Conservation (phyloP, 2,113 vertebrate genomes). For the Paradoxurus hermaphroditus region DNA sequence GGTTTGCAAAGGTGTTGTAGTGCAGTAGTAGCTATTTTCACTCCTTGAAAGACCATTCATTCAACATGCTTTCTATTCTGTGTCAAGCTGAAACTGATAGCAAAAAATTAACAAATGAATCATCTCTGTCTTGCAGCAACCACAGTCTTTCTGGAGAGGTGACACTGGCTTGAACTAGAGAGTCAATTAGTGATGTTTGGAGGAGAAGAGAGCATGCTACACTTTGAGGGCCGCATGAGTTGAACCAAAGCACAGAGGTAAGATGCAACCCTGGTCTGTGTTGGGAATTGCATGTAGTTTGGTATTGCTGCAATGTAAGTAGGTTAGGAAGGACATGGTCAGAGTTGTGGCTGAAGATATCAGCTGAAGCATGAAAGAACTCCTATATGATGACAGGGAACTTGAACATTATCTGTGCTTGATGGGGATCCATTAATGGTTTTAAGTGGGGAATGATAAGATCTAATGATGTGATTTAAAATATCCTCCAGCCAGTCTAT, state of each 20-base stretch:
- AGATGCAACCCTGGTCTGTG: neutral
- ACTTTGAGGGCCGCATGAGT: neutral
- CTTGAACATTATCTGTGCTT: neutral
- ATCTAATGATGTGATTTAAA: neutral
- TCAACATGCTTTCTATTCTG: neutral
- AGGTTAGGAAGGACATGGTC: neutral
- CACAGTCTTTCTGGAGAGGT: neutral
- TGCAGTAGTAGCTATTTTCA: conserved; percentile 9
- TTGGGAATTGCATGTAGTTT: neutral
- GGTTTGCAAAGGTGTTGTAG: neutral
- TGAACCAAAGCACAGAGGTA: neutral
- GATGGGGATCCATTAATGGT: neutral
- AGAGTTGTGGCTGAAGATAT: neutral
- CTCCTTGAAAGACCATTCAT: neutral
- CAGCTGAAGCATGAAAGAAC: neutral
- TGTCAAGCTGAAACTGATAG: neutral
- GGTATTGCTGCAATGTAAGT: neutral
- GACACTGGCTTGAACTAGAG: neutral
- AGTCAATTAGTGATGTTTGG: neutral
- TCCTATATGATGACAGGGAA: neutral
- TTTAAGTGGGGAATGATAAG: neutral
- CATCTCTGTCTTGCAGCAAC: neutral
- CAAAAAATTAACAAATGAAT: neutral
- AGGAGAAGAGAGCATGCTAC: neutral
- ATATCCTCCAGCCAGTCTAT: neutral